phyloP scores from a whole-genome alignment of 2,113 vertebrate species.

The Sigmodon hispidus region DNA sequence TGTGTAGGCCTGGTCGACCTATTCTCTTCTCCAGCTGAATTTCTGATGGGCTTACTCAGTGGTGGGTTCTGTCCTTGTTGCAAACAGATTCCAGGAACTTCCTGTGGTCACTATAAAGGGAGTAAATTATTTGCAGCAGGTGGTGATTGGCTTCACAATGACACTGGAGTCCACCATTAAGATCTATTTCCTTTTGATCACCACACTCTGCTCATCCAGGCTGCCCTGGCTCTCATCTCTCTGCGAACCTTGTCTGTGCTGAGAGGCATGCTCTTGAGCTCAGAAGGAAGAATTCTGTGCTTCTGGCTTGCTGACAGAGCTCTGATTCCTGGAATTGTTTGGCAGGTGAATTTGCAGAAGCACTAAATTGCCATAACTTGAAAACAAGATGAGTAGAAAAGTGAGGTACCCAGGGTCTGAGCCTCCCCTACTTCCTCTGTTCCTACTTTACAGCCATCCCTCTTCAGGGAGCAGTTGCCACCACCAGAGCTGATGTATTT shows the following conservation, averaged over 20 bases:
- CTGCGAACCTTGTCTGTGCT: background rate
- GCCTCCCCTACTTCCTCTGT: background rate
- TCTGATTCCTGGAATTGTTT: constrained; percentile 72
- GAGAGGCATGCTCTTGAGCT: background rate
- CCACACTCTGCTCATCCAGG: fast-evolving
- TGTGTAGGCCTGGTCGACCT: no score
- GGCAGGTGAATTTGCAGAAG: constrained; percentile 63
- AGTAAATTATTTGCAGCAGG: constrained; percentile 63
- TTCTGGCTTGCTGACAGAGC: background rate
- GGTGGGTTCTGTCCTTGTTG: background rate
- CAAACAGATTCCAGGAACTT: constrained; percentile 62
- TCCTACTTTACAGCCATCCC: fast-evolving
- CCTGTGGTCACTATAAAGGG: background rate
- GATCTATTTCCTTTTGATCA: background rate
- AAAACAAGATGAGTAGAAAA: constrained; percentile 34
- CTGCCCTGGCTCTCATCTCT: background rate
- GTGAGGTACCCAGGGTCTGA: background rate
- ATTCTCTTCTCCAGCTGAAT: background rate
- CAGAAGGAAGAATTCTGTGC: background rate
- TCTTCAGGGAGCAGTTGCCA: fast-evolving
- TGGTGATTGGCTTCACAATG: constrained; percentile 43
- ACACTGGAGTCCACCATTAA: background rate
- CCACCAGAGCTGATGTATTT: fast-evolving
- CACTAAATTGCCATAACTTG: constrained; percentile 38
- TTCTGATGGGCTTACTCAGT: background rate